Base-by-base conservation (phyloP, 1,140 invertebrate genomes). In the Anagrus nilaparvatae region DNA sequence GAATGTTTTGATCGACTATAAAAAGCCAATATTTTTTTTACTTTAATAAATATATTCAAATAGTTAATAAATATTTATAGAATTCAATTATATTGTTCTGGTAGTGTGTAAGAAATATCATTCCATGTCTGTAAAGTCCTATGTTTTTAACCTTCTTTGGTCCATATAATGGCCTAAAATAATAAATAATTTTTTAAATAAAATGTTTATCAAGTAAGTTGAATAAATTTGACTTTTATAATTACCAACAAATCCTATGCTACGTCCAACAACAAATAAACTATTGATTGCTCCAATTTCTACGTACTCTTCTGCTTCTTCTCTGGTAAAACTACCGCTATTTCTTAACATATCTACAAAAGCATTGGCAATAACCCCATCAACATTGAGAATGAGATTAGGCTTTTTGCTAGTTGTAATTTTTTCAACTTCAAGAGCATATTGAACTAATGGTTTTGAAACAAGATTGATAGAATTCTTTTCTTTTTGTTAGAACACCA, bases 91-190 rank as follows among this genome's bases (percentile, higher is more conserved):
- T 79, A 79, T 54, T 79, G 78, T 53, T 93, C 89, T 2, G 88
- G 87, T 55, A 97, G 76, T 56, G 99, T 89, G 63, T 99, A 99
- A 5, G 90, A 94, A 67, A 99, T 99, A 63, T 99, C 97, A 65
- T 99, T 96, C 96, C 96, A 99, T 99, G 96, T 52, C 97, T 82
- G 68, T 99, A 99, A 6, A 99, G 75, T 10, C 95, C 96, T 75
- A n/a, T 99, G 97, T 63, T 98, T n/a, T 97, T 65, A 99, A 75
- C 49, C 96, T 75, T 69, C 94, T 97, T 70, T 99, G 97, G 70
- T 99, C 97, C 73, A 99, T 81, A 59, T 87, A 98, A 65, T 99
- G 97, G 32, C 94, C 83, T 85, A 49, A 42, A 44, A 42, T 32
- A 38, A 47, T 52, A 44, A 38, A 38, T 9, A 38, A 28, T 18